Evolutionary conservation across 2,888 invertebrate species (phyloP), one percentile per base, ranked within the genome.

Genomic region (Eristalis intricaria): DNA sequence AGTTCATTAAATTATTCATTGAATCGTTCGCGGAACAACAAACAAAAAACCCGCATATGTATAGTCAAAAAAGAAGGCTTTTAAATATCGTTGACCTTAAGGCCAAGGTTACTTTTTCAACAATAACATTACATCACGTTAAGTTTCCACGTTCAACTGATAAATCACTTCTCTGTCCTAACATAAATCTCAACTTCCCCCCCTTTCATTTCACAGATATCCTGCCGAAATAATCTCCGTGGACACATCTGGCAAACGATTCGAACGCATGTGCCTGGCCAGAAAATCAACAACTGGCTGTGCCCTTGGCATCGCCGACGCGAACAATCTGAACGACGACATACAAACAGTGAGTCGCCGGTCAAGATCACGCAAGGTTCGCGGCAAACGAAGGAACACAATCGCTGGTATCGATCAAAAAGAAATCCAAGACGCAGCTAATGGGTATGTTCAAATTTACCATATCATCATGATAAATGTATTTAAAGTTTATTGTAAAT

Each of bases 391-490:
- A 94, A 95, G 98, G 92, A 98, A 98, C 94, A 98, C 98, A 91
- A 96, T 98, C 92, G 97, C 97, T 90, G 97, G 97, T 93, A 97
- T 96, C 91, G 97, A 97, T 94, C 96, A 97, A 92, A 97, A 96
- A 94, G 97, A 97, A 94, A 96, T 97, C 93, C 95, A 96, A 93
- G 96, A 96, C 93, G 97, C 97, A 91, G 95, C 97, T 91, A 96
- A 96, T 94, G 96, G 96, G 97, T 97, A 95, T 95, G 96, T 95
- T 64, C 50, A 35, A 71, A 1, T 69, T 70, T 65, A n/a, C n/a
- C 60, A 15, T 15, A 66, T 58, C 4, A n/a, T 8, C 60, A 68
- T 23, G 58, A 19, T 43, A 75, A 78, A 22, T 68, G 32, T 50
- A 71, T 75, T 69, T n/a, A n/a, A 65, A 75, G 78, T 75, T 73